Evolutionary conservation across 2,113 vertebrate genomes (phyloP), one percentile per base, ranked within the genome.

Genomic region (Eudorcas thomsonii): DNA sequence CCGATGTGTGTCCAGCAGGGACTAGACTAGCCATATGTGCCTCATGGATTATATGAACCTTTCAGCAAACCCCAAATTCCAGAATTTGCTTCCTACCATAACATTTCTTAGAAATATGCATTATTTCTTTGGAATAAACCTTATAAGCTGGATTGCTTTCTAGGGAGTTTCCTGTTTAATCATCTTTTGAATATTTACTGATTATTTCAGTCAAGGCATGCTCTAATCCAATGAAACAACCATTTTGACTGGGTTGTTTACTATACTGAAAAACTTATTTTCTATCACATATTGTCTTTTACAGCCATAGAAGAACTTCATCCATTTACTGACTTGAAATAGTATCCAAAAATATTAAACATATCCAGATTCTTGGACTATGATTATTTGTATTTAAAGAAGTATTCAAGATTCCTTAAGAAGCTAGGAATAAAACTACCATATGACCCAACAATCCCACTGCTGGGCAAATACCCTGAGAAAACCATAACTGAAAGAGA

Each of bases 131-230:
- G 81, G 43, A 86, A 86, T 81, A 60, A 88, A 55, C 19, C 54
- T 33, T 91, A 21, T 52, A 84, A 54, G 11, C 16, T 57, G 85
- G 12, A 57, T 89, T 62, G 30, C 19, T 45, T 0, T 55, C 8
- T 43, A 83, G 16, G 50, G 36, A 91, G 23, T 62, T 78, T 81
- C 26, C 21, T 85, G 9, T 94, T 83, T 93, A 77, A 78, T 96
- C 25, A 36, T 82, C n/a, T 83, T 96, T 78, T 90, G 55, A 89
- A 15, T 83, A 95, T 89, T 80, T 93, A 92, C 52, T 91, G 55
- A 30, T 82, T 28, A 87, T 91, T 95, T 94, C 2, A n/a, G 28
- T 86, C 50, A 55, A 55, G 59, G 36, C 17, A 39, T 91, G 13
- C 86, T 54, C 16, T 55, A 80, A 88, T 74, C 95, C 50, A 81